Percentiles rank a stretch among this genome's conserved stretches.
phyloP scores from a whole-genome alignment of 2,113 vertebrate genomes.

The Siniperca chuatsi region DNA sequence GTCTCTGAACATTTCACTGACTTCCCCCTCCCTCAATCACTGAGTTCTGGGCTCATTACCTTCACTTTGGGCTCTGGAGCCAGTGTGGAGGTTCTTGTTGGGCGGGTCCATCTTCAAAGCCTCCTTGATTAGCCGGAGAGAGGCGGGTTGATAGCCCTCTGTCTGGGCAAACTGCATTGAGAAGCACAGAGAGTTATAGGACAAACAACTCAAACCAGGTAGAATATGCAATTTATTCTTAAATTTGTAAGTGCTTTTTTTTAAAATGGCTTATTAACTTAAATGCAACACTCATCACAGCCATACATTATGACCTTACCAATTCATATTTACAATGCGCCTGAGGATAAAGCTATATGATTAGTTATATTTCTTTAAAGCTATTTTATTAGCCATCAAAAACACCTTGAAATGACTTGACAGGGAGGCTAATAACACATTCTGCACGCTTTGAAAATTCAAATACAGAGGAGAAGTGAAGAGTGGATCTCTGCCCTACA shows the following conservation, averaged over 20 bases:
- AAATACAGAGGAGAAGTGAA: slow-evolving; percentile 20
- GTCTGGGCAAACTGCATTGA: slow-evolving; percentile 68
- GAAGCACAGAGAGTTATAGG: slow-evolving; percentile 22
- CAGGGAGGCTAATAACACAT: slow-evolving; percentile 7
- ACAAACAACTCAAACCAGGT: neutral
- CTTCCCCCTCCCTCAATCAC: slow-evolving; percentile 20
- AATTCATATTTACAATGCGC: neutral
- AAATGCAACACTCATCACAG: neutral
- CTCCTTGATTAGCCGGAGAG: slow-evolving; percentile 84
- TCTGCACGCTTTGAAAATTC: slow-evolving; percentile 55
- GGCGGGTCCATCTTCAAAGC: slow-evolving; percentile 83
- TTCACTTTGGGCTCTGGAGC: slow-evolving; percentile 70
- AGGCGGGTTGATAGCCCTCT: slow-evolving; percentile 83
- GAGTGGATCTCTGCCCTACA: slow-evolving; percentile 34
- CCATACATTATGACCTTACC: neutral
- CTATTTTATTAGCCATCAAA: neutral
- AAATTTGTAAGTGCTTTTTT: neutral
- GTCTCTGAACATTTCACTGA: slow-evolving; percentile 21
- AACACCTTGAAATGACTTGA: slow-evolving; percentile 4
- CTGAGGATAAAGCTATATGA: neutral
- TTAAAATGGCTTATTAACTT: neutral
- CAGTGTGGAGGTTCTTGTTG: slow-evolving; percentile 65
- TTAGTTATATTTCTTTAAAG: neutral
- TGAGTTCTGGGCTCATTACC: slow-evolving; percentile 61
- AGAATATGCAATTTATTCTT: neutral